phyloP scores from a whole-genome alignment of 2,888 invertebrate species.

The Lordiphosa fenestrarum region DNA sequence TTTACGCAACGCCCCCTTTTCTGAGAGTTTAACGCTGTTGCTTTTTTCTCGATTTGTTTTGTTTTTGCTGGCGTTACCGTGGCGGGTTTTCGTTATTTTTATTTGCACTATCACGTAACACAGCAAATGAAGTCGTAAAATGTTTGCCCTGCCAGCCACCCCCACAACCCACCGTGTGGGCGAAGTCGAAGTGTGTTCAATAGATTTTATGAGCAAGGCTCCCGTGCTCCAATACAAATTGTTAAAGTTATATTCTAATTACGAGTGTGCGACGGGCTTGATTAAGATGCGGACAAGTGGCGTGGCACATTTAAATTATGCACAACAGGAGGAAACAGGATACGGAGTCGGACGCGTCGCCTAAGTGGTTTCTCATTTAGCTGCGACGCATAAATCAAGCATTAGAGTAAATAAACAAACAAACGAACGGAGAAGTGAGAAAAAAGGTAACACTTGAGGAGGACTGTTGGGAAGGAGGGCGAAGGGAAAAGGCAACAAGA shows the following conservation, averaged over 20 bases:
- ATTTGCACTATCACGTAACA: conserved; percentile 71
- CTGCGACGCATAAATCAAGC: conserved; percentile 63
- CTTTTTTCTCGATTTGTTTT: conserved; percentile 30
- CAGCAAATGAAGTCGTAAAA: conserved; percentile 70
- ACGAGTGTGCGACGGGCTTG: conserved; percentile 41
- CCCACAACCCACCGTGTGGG: conserved; percentile 10
- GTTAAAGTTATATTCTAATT: conserved; percentile 56
- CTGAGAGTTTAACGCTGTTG: conserved; percentile 49
- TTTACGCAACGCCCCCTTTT: conserved; percentile 40
- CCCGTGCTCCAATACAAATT: conserved; percentile 39
- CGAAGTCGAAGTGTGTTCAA: conserved; percentile 8
- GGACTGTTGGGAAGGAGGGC: conserved; percentile 13
- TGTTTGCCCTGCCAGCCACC: conserved; percentile 23
- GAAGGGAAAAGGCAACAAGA: conserved; percentile 7
- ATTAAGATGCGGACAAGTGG: conserved; percentile 34
- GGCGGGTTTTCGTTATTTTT: conserved; percentile 43
- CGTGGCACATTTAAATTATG: conserved; percentile 51
- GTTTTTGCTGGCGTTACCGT: conserved; percentile 24
- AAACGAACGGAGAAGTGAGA: conserved; percentile 10
- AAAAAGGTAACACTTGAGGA: conserved; percentile 19
- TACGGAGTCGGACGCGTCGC: conserved; percentile 35
- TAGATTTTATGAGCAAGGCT: conserved; percentile 5
- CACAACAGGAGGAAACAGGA: conserved; percentile 38
- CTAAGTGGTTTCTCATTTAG: conserved; percentile 64
- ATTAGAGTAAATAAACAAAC: conserved; percentile 52